phyloP scores from a whole-genome alignment of 2,797 vertebrate genomes.

The Sebastes nivosus region DNA sequence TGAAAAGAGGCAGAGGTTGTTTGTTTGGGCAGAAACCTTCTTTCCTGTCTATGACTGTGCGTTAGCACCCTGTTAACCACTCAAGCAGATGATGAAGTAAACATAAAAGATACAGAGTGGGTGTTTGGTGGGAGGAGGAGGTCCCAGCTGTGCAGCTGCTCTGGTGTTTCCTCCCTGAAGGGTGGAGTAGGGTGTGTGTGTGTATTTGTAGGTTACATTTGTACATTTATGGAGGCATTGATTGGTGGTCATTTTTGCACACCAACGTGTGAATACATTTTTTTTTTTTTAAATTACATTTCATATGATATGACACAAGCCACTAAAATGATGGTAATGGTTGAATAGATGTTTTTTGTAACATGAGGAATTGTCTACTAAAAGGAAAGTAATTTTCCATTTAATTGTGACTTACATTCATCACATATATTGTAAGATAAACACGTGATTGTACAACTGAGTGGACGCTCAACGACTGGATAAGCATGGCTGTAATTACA shows the following conservation, averaged over 20 bases:
- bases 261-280: neutral
- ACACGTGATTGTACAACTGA: neutral
- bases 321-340: neutral
- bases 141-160: constrained; percentile 48
- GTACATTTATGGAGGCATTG: neutral
- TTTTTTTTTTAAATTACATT: neutral
- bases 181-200: neutral
- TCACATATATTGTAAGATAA: neutral
- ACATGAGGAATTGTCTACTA: neutral
- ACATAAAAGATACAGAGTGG: constrained; percentile 19
- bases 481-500: constrained; percentile 39
- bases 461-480: constrained; percentile 1
- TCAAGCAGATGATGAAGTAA: constrained; percentile 31
- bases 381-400: neutral
- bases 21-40: neutral
- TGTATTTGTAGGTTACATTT: neutral
- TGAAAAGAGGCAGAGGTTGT: neutral
- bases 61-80: constrained; percentile 4
- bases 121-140: neutral
- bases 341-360: neutral
- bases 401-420: neutral
- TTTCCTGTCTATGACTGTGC: neutral
- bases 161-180: constrained; percentile 23
- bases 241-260: neutral
- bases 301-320: neutral